These are phyloP conservation scores for Megalurothrips usitatus DNA, from an alignment of 2,888 invertebrate genomes.

Conservation along the genomic window DNA sequence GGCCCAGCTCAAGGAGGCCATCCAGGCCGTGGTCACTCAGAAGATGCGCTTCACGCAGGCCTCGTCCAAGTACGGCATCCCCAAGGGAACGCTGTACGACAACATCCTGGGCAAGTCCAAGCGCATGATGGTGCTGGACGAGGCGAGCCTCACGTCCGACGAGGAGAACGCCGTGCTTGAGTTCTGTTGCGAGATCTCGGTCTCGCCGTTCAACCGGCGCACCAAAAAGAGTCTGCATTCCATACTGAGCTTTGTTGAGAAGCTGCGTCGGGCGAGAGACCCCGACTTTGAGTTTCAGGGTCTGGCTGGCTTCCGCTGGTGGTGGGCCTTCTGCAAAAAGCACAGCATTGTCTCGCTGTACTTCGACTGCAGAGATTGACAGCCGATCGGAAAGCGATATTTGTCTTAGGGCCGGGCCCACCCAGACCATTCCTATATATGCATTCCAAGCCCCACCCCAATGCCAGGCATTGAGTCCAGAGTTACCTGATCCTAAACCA, in stretches of 20 bases:
- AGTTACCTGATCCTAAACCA: conserved; percentile 6
- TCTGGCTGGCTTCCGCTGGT: conserved; percentile 71
- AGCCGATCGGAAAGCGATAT: neutral
- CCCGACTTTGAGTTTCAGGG: conserved; percentile 63
- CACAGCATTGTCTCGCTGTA: conserved; percentile 66
- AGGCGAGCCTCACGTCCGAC: conserved; percentile 56
- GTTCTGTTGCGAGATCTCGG: conserved; percentile 67
- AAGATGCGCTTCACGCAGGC: conserved; percentile 74
- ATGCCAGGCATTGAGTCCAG: neutral
- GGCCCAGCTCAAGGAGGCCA: conserved; percentile 67
- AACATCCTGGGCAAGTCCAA: conserved; percentile 72
- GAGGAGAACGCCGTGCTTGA: conserved; percentile 66
- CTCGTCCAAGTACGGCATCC: conserved; percentile 64
- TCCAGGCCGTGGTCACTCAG: conserved; percentile 69
- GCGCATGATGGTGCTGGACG: conserved; percentile 68
- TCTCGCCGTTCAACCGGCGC: conserved; percentile 64
- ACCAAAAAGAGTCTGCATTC: conserved; percentile 63
- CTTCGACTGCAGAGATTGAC: conserved; percentile 44
- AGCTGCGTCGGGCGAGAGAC: conserved; percentile 55
- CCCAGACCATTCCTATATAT: conserved; percentile 31
- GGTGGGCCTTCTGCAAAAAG: conserved; percentile 79
- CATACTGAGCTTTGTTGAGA: conserved; percentile 62
- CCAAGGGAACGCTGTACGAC: conserved; percentile 72
- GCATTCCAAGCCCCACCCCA: conserved; percentile 35
- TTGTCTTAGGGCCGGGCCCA: neutral